Percentiles rank a stretch among this genome's conserved stretches.
These are phyloP conservation scores for Melanerpes formicivorus DNA, from an alignment of 2,113 vertebrate species.

Conservation along the genomic window DNA sequence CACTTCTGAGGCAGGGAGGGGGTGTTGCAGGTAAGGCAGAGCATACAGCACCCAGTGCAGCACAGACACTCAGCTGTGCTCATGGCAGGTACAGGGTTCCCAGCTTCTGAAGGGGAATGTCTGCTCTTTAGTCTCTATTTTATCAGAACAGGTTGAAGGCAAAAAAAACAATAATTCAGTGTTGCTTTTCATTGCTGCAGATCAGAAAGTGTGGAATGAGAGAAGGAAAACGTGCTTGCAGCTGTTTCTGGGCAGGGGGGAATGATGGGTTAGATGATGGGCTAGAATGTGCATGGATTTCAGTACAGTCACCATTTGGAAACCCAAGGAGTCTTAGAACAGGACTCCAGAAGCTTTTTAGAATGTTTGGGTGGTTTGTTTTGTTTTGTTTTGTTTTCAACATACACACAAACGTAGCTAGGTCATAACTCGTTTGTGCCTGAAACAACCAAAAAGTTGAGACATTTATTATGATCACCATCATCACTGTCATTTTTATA, in stretches of 20 bases:
- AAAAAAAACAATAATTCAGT: not conserved
- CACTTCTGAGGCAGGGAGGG: not conserved
- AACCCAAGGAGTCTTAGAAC: conserved; percentile 44
- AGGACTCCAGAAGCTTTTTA: conserved; percentile 2
- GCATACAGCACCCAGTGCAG: conserved; percentile 7
- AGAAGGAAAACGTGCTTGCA: conserved; percentile 44
- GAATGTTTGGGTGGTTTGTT: not conserved
- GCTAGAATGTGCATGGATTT: conserved; percentile 34
- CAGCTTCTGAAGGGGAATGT: conserved; percentile 33
- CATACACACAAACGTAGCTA: conserved; percentile 43
- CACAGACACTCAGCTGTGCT: not conserved
- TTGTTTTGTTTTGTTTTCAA: not conserved
- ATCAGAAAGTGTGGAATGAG: conserved; percentile 45
- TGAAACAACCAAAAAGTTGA: conserved; percentile 11
- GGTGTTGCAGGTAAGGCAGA: conserved; percentile 35
- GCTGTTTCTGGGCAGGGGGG: not conserved
- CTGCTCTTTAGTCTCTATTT: not conserved
- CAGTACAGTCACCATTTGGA: conserved; percentile 3
- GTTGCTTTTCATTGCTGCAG: not conserved
- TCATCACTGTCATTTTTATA: conserved; percentile 27
- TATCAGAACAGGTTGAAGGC: not conserved
- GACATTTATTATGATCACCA: not conserved
- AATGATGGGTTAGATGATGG: conserved; percentile 17
- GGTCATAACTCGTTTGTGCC: conserved; percentile 26
- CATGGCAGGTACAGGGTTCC: conserved; percentile 2